phyloP scores from a whole-genome alignment of 2,113 vertebrate genomes.

The Phainopepla nitens region DNA sequence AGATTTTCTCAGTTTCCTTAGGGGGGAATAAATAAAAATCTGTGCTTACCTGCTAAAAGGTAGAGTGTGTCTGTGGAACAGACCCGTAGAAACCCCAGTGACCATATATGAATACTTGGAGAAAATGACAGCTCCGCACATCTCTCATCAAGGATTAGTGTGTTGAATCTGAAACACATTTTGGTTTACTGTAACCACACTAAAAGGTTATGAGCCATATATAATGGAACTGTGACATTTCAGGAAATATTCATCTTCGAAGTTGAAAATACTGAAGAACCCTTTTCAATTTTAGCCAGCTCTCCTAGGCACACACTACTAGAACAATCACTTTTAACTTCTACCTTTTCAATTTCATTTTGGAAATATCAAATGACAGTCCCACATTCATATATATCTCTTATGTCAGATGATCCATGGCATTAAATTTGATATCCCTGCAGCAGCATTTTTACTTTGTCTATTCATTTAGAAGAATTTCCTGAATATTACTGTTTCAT shows the following conservation, averaged over 20 bases:
- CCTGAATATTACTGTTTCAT: background rate
- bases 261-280: background rate
- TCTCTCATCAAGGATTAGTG: background rate
- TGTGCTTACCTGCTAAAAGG: background rate
- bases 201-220: conserved; percentile 45
- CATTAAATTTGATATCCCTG: background rate
- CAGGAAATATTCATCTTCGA: background rate
- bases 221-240: conserved; percentile 39
- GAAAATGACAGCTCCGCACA: background rate
- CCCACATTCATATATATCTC: background rate
- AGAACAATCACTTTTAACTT: background rate
- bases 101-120: background rate
- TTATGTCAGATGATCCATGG: background rate
- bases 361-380: background rate
- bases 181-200: background rate
- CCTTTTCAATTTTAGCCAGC: background rate
- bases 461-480: background rate
- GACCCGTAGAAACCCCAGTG: background rate
- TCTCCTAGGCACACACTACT: background rate
- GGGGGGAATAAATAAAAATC: background rate
- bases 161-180: background rate
- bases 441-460: background rate
- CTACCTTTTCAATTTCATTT: background rate
- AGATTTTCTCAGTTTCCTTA: background rate
- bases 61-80: background rate